phyloP scores from a whole-genome alignment of 2,888 invertebrate genomes.

The Dione vanillae region DNA sequence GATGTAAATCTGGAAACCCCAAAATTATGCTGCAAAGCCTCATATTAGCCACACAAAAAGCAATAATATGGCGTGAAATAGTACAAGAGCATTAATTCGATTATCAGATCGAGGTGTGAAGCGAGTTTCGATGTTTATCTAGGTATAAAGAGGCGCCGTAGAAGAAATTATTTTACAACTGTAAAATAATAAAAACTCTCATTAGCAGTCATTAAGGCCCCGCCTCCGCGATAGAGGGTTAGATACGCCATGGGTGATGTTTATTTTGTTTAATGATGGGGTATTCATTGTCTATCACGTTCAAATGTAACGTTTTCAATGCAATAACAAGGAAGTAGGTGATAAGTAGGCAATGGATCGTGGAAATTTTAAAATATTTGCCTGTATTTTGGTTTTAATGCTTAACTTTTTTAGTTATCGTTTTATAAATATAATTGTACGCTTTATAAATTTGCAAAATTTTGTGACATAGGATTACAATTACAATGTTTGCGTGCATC shows the following conservation, averaged over 20 bases:
- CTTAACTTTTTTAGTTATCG: too few relatives aligned
- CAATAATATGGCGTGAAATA: slow-evolving; percentile 83
- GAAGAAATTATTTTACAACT: slow-evolving; percentile 83
- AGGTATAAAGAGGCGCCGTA: slow-evolving; percentile 81
- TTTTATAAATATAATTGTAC: too few relatives aligned
- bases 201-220: slow-evolving; percentile 81
- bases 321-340: slow-evolving; percentile 36
- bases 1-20: slow-evolving; percentile 73
- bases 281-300: slow-evolving; percentile 59
- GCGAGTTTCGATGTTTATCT: slow-evolving; percentile 84
- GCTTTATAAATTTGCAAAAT: too few relatives aligned
- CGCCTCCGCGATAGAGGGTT: slow-evolving; percentile 78
- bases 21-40: slow-evolving; percentile 77
- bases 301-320: slow-evolving; percentile 41
- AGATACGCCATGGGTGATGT: slow-evolving; percentile 72
- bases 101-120: slow-evolving; percentile 84
- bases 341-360: slow-evolving; percentile 1
- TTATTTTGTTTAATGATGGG: slow-evolving; percentile 73
- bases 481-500: too few relatives aligned
- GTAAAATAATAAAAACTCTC: slow-evolving; percentile 83
- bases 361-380: background rate
- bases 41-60: slow-evolving; percentile 78
- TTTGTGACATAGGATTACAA: too few relatives aligned
- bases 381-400: too few relatives aligned
- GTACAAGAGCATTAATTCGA: slow-evolving; percentile 82